Conservation (phyloP, 2,888 invertebrate species). For the Coremacera marginata region DNA sequence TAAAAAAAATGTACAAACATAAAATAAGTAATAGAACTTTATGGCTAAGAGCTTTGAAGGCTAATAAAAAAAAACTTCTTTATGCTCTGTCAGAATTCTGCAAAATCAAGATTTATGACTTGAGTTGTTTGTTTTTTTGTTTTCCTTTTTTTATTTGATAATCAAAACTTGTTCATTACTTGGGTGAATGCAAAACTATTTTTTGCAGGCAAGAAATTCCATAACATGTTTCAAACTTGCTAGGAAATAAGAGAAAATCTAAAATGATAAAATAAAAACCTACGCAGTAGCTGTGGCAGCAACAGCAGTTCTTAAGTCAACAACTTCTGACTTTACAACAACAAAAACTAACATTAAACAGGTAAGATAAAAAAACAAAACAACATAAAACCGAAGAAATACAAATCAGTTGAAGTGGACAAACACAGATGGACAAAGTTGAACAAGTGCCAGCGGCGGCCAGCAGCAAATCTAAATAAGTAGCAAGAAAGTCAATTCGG, state of each 20-base stretch:
- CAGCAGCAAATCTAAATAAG: constrained; percentile 4
- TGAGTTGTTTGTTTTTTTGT: not conserved
- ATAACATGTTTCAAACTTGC: not conserved
- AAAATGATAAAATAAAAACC: not conserved
- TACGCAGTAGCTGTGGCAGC: not conserved
- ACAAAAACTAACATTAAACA: not conserved
- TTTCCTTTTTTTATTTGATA: not conserved
- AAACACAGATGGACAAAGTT: not conserved
- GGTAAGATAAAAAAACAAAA: constrained; percentile 1
- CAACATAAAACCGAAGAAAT: not conserved
- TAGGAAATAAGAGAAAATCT: not conserved
- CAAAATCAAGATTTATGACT: constrained; percentile 40
- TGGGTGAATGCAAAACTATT: constrained; percentile 44
- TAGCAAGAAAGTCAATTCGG: constrained; percentile 21
- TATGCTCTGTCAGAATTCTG: constrained; percentile 22
- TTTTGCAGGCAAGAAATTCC: not conserved
- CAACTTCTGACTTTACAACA: not conserved
- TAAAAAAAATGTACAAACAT: not conserved
- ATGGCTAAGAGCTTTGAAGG: too few relatives aligned
- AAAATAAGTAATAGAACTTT: not conserved
- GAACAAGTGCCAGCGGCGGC: not conserved
- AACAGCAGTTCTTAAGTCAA: not conserved
- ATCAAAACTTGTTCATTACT: constrained; percentile 62
- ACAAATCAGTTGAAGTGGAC: constrained; percentile 21
- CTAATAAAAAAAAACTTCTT: not conserved